Base-by-base conservation (phyloP, 1,140 invertebrate genomes). In the Caerostris extrusa region DNA sequence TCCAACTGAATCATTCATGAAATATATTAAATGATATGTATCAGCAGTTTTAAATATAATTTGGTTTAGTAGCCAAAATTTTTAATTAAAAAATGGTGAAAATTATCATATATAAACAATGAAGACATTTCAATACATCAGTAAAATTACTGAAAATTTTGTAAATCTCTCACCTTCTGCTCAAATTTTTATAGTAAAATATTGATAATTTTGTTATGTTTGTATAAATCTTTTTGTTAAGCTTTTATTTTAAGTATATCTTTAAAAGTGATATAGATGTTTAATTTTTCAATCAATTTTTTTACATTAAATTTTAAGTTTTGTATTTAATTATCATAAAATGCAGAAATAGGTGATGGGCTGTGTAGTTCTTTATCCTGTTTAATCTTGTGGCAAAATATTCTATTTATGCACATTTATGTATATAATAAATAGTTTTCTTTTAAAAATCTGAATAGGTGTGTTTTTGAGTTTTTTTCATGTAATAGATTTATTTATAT, bases 401-500 rank as follows among this genome's bases (percentile, higher is more conserved):
- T 57, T 57, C 57, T 85, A 85, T 85, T 85, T 57, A n/a, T 57
- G 57, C 53, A 85, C 53, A 5, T n/a, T 10, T 85, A 6, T 85
- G 17, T 85, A 58, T 58, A 50, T 19, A 58, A 60, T 19, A 58
- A 50, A 85, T 58, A 58, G 55, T 8, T 58, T 85, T 19, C 4
- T 58, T 57, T 85, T n/a, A 85, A 85, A 57, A 58, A 57, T 7
- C 8, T 19, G 57, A 57, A 85, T 85, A 58, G 19, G 3, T 57
- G 17, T 85, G 7, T 58, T 10, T 58, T 58, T n/a, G 17, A 85
- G 56, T 85, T 60, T 17, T 7, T 85, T 34, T 8, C n/a, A 58
- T 57, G 57, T 58, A 85, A 85, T n/a, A 85, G n/a, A 58, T 10
- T n/a, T 57, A 85, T 60, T 58, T 19, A 85, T 85, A 58, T 60